A percentile compares a stretch with the other conserved stretches of the same genome.
phyloP scores from a whole-genome alignment of 2,113 vertebrate genomes.

The Aegithalos caudatus region DNA sequence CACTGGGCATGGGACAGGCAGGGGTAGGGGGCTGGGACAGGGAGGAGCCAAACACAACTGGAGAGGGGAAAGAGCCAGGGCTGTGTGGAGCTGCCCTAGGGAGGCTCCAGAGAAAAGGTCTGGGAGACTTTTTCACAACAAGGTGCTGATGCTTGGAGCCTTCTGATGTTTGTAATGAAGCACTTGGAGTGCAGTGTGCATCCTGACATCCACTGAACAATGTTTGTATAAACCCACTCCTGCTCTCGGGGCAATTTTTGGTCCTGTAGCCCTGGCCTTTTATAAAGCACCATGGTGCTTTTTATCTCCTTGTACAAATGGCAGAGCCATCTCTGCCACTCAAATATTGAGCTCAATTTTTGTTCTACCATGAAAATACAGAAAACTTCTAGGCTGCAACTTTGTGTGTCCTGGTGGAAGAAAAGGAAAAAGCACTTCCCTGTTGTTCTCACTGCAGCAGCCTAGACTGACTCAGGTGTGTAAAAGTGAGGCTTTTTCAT shows the following conservation, averaged over 20 bases:
- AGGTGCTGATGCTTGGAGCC: too few relatives aligned
- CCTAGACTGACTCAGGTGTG: not conserved
- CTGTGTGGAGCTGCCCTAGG: too few relatives aligned
- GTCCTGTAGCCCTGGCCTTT: not conserved
- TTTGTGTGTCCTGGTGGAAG: not conserved
- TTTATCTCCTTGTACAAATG: not conserved
- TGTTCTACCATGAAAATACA: not conserved
- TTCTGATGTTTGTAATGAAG: too few relatives aligned
- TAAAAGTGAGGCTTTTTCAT: not conserved
- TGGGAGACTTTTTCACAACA: too few relatives aligned
- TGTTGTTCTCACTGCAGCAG: not conserved
- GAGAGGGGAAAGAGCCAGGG: too few relatives aligned
- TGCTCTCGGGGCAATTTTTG: not conserved
- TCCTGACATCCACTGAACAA: too few relatives aligned
- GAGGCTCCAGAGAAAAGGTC: too few relatives aligned
- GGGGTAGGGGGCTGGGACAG: too few relatives aligned
- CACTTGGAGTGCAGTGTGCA: too few relatives aligned
- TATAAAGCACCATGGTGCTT: not conserved
- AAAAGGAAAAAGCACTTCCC: not conserved
- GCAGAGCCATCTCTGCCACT: not conserved
- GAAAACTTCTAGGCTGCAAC: not conserved
- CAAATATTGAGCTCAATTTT: not conserved
- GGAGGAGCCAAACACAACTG: too few relatives aligned
- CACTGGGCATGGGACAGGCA: too few relatives aligned
- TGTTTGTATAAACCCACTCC: not conserved